Conservation (phyloP, 2,888 invertebrate species). For the Luffia ferchaultella region DNA sequence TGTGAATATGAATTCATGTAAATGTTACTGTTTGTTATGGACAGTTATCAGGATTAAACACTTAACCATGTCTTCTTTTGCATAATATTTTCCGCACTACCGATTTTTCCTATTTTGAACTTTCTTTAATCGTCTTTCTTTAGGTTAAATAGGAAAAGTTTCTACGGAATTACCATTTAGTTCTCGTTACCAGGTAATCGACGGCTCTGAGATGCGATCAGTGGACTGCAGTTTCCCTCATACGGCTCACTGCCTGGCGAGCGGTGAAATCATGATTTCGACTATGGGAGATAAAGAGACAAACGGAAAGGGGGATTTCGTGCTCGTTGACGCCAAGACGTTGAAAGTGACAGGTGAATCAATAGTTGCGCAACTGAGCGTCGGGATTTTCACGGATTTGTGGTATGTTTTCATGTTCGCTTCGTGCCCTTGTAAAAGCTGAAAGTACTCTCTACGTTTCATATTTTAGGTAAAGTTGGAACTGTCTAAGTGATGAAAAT, state of each 20-base stretch:
- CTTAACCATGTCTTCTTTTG: too few relatives aligned
- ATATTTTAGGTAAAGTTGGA: too few relatives aligned
- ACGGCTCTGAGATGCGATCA: slow-evolving; percentile 79
- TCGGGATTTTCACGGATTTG: background rate
- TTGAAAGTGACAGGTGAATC: slow-evolving; percentile 75
- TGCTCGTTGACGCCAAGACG: slow-evolving; percentile 84
- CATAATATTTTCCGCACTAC: slow-evolving; percentile 17
- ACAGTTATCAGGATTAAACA: too few relatives aligned
- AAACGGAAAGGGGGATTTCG: slow-evolving; percentile 85
- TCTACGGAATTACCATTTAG: too few relatives aligned
- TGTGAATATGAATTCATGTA: too few relatives aligned
- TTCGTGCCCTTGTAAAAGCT: background rate
- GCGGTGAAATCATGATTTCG: slow-evolving; percentile 95
- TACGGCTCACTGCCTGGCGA: slow-evolving; percentile 92
- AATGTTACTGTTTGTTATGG: too few relatives aligned
- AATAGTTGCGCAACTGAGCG: background rate
- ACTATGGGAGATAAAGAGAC: slow-evolving; percentile 91
- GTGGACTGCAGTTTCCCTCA: slow-evolving; percentile 88
- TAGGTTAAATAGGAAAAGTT: too few relatives aligned
- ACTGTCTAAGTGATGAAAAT: too few relatives aligned
- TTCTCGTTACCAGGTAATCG: slow-evolving; percentile 72
- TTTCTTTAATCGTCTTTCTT: too few relatives aligned
- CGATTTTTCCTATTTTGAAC: slow-evolving; percentile 33
- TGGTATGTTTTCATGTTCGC: background rate
- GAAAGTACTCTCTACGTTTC: background rate